Evolutionary conservation across 2,888 invertebrate genomes (phyloP), one percentile per base, ranked within the genome.

Genomic region (Syrista parreyssii): DNA sequence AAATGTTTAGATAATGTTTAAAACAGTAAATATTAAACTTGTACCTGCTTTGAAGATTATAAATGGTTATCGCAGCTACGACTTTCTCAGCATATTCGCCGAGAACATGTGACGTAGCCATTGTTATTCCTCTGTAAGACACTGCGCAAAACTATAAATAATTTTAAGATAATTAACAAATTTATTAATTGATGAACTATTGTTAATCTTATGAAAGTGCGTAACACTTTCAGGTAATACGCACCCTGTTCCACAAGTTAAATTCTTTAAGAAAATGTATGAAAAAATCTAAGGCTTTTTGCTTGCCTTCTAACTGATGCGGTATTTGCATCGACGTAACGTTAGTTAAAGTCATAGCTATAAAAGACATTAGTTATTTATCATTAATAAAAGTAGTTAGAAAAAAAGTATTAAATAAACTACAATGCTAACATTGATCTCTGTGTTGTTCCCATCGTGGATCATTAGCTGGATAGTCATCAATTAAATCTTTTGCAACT

Each of bases 381-480:
- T 3, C 4, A 31, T 80, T 72, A 69, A 71, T 75, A 15, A 74
- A 31, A 35, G n/a, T 55, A 79, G 75, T 34, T 31, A n/a, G 69
- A 33, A 76, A 76, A 73, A 34, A 68, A 36, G 23, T 31, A 32
- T 30, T 32, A 81, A 55, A 55, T 55, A 23, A 55, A 55, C 1
- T 55, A n/a, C 15, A 75, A 72, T 35, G 83, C 83, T 85, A 85
- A 91, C 91, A 87, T 15, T 89, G 82, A 78, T 90, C 89, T 82
- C 89, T 89, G 68, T 89, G 91, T 84, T 94, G 93, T 1, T 93
- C 92, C 96, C 96, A 96, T 76, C 96, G 92, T 0, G 98, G 98
- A 93, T 98, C 98, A 23, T 96, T 95, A 0, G 96, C 95, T 1
- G 98, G 98, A 83, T 95, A 94, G 91, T 98, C 98, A 89, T 98